These are phyloP conservation scores for Manduca sexta DNA, from an alignment of 1,140 invertebrate genomes.

Conservation along the genomic window DNA sequence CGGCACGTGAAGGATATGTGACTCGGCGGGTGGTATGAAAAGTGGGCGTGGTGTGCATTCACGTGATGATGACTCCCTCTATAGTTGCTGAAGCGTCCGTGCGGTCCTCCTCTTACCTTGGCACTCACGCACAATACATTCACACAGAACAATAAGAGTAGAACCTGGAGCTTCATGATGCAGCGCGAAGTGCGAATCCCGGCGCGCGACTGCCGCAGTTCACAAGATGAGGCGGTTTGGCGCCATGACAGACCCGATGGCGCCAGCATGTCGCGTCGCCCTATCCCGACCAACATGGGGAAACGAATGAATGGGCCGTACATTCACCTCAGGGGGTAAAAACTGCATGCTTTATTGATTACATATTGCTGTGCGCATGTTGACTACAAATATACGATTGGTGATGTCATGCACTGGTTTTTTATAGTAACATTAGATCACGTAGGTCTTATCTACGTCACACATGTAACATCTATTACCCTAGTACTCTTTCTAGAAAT, in stretches of 20 bases:
- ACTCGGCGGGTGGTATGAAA: slow-evolving; percentile 51
- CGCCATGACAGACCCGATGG: slow-evolving; percentile 39
- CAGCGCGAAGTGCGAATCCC: slow-evolving; percentile 42
- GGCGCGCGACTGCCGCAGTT: slow-evolving; percentile 45
- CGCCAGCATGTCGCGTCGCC: slow-evolving; percentile 47
- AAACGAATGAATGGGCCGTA: background rate
- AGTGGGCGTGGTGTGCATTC: slow-evolving; percentile 45
- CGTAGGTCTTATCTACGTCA: too few relatives aligned
- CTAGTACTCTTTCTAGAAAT: too few relatives aligned
- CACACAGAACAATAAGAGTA: slow-evolving; percentile 21
- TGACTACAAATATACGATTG: too few relatives aligned
- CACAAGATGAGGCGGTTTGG: slow-evolving; percentile 37
- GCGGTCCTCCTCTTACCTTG: slow-evolving; percentile 46
- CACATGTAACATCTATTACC: too few relatives aligned
- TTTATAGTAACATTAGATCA: too few relatives aligned
- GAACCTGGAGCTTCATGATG: slow-evolving; percentile 40
- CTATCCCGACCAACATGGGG: slow-evolving; percentile 11
- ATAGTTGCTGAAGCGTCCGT: background rate
- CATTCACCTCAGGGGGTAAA: background rate
- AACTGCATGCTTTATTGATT: background rate
- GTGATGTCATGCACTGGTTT: too few relatives aligned
- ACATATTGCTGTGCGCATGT: too few relatives aligned
- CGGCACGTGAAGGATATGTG: slow-evolving; percentile 48
- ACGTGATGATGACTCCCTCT: slow-evolving; percentile 17
- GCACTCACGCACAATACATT: slow-evolving; percentile 24